Base-by-base conservation (phyloP, 1,140 invertebrate genomes). In the Battus philenor region DNA sequence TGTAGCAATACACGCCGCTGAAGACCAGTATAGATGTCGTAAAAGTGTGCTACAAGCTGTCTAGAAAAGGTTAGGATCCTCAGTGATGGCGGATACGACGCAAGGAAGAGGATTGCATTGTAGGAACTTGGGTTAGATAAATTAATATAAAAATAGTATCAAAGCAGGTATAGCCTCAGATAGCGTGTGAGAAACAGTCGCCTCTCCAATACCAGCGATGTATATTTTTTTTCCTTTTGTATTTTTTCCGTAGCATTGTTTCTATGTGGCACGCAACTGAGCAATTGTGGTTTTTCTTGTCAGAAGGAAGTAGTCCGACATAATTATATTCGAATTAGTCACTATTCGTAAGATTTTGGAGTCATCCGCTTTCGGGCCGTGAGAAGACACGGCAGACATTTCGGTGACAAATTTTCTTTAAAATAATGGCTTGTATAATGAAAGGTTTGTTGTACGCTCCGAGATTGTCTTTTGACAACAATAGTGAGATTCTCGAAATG, bases 251-350 rank as follows among this genome's bases (percentile, higher is more conserved):
- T 56, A 30, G 45, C 59, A 60, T 69, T 70, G 63, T 75, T 67
- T 66, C 54, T 60, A 41, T 47, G 45, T 49, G 49, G 48, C 72
- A 79, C 75, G 75, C 75, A 73, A 79, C 52, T 18, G 20, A 24
- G 63, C 63, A 69, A 76, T 76, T 76, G 68, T 62, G 67, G 59
- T 68, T 77, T 73, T 71, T 76, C 60, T 63, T 57, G 56, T 50
- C 51, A 62, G 61, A 62, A 67, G 70, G 72, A 74, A 76, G 70
- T 55, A 43, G 56, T 39, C 50, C 22, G 47, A 49, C 60, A 53
- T 71, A 76, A 76, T 79, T 79, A 79, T 76, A 57, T 79, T 67
- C 65, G 62, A 68, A 79, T 79, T 76, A 79, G 66, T 68, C 62
- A 58, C 59, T 65, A 70, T 64, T 59, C 56, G 36, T 68, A 55